Percentiles rank a stretch among this genome's conserved stretches.
These are phyloP conservation scores for Eupleurogrammus muticus DNA, from an alignment of 2,797 vertebrate genomes.

Conservation along the genomic window DNA sequence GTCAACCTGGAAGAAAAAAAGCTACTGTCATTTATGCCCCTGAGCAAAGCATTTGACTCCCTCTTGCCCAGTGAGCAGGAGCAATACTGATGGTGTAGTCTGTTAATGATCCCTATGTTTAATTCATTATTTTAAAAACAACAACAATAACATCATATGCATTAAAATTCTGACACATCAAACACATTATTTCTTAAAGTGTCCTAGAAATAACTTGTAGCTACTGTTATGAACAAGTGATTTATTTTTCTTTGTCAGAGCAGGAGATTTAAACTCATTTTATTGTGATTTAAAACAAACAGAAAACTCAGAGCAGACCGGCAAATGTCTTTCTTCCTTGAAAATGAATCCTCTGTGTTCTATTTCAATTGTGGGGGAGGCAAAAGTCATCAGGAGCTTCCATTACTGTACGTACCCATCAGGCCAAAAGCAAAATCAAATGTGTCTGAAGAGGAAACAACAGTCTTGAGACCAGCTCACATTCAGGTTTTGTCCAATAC, in stretches of 20 bases:
- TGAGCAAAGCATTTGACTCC: slow-evolving; percentile 9
- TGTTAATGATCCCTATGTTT: slow-evolving; percentile 9
- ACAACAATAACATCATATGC: slow-evolving; percentile 12
- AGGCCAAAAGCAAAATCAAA: background rate
- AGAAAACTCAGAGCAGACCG: too few species aligned
- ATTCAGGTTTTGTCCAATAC: slow-evolving; percentile 12
- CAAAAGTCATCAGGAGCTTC: background rate
- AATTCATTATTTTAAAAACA: slow-evolving; percentile 8
- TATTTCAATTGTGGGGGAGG: too few species aligned
- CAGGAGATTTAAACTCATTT: slow-evolving; percentile 3
- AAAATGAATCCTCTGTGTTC: too few species aligned
- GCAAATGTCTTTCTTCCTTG: too few species aligned
- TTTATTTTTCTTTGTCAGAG: slow-evolving; percentile 12
- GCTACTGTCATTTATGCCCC: slow-evolving; percentile 9
- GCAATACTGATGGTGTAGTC: background rate
- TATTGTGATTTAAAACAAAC: background rate
- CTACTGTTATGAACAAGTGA: background rate
- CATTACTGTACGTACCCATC: background rate
- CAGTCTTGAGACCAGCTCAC: background rate
- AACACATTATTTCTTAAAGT: background rate
- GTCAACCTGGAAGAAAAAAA: background rate
- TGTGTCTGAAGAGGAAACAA: background rate
- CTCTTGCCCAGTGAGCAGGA: background rate
- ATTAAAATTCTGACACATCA: slow-evolving; percentile 2
- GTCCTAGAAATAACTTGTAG: slow-evolving; percentile 27